phyloP scores from a whole-genome alignment of 2,113 vertebrate species.

The Pollimyrus isidori region DNA sequence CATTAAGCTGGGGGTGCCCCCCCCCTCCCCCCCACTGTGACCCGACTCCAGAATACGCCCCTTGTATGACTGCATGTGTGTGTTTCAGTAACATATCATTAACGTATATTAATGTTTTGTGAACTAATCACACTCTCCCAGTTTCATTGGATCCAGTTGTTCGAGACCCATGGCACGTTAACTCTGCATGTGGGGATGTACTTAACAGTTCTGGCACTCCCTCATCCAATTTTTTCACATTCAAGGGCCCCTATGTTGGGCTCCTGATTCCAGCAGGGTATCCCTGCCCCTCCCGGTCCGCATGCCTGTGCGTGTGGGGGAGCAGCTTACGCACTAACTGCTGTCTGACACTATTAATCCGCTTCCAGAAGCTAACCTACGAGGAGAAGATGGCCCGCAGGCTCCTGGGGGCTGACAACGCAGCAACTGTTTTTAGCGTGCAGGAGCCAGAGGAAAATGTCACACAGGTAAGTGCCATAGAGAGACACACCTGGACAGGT shows the following conservation, averaged over 20 bases:
- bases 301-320: not conserved
- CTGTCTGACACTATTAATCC: conserved; percentile 52
- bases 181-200: not conserved
- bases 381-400: conserved; percentile 98
- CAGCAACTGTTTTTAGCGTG: conserved; percentile 81
- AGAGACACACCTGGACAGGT: conserved; percentile 24
- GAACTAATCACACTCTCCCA: not conserved
- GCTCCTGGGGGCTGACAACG: conserved; percentile 87
- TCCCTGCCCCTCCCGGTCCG: not conserved
- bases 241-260: not conserved
- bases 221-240: not conserved
- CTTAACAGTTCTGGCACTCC: not conserved
- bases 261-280: not conserved
- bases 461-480: conserved; percentile 65
- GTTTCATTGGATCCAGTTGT: not conserved
- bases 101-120: not conserved
- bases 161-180: not conserved
- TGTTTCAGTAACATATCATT: not conserved
- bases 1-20: not conserved
- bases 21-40: not conserved
- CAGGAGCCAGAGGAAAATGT: conserved; percentile 78
- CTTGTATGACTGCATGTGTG: not conserved
- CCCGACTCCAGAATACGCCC: not conserved
- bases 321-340: conserved; percentile 55
- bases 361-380: conserved; percentile 87